Conservation (phyloP, 1,140 invertebrate genomes). For the Aporrectodea caliginosa region DNA sequence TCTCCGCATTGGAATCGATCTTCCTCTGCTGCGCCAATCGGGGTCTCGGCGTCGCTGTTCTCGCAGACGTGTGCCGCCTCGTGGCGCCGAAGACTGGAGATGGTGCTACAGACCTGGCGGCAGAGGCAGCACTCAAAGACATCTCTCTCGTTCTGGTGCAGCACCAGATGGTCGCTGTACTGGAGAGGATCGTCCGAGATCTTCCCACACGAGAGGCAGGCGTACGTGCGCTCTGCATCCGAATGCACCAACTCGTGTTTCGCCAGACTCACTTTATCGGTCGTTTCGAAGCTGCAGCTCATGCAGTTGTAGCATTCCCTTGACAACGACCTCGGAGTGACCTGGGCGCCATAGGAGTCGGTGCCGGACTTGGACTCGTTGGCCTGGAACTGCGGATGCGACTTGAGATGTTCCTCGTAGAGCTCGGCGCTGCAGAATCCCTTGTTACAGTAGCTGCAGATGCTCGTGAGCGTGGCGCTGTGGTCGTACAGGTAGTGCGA, state of each 20-base stretch:
- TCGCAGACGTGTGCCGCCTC: slow-evolving; percentile 15
- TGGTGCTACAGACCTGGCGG: slow-evolving; percentile 17
- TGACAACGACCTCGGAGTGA: neutral
- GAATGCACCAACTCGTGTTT: slow-evolving; percentile 23
- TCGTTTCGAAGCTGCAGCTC: slow-evolving; percentile 11
- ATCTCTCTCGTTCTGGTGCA: slow-evolving; percentile 17
- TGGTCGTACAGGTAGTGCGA: slow-evolving; percentile 30
- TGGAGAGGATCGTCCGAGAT: slow-evolving; percentile 22
- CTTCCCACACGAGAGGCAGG: slow-evolving; percentile 27
- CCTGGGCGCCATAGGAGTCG: neutral
- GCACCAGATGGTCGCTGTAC: slow-evolving; percentile 23
- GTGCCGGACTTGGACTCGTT: neutral
- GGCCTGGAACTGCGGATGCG: slow-evolving; percentile 26
- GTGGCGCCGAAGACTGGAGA: slow-evolving; percentile 12
- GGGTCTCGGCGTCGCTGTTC: neutral
- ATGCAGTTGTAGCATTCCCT: slow-evolving; percentile 3
- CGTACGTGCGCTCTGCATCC: slow-evolving; percentile 11
- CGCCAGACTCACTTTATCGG: slow-evolving; percentile 4
- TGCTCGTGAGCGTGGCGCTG: slow-evolving; percentile 11
- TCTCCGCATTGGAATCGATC: neutral
- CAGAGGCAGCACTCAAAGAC: slow-evolving; percentile 31
- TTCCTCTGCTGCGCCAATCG: neutral
- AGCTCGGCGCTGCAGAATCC: slow-evolving; percentile 27
- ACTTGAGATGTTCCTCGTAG: slow-evolving; percentile 29
- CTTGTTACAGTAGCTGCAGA: slow-evolving; percentile 31